These are phyloP conservation scores for Adrianichthys oophorus DNA, from an alignment of 2,797 vertebrate genomes.

Conservation along the genomic window DNA sequence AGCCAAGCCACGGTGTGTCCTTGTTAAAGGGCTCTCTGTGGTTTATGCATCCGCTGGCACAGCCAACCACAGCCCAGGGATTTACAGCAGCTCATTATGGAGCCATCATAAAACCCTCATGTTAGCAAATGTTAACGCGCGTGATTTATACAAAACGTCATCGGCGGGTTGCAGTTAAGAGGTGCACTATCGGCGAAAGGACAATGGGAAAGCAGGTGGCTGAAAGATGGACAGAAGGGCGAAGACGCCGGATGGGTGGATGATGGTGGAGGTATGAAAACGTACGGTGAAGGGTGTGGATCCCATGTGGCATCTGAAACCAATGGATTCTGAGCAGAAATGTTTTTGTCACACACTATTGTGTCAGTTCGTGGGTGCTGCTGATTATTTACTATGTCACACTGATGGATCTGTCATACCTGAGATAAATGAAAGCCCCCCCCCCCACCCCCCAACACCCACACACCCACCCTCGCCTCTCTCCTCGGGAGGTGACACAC, in stretches of 20 bases:
- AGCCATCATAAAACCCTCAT: conserved; percentile 60
- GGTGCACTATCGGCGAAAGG: conserved; percentile 48
- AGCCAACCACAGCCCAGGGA: conserved; percentile 51
- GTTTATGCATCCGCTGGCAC: conserved; percentile 51
- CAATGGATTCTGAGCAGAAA: conserved; percentile 58
- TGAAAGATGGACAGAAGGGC: conserved; percentile 15
- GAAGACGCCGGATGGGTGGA: conserved; percentile 33
- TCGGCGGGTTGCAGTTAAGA: conserved; percentile 61
- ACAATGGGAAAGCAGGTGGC: neutral
- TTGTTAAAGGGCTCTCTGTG: conserved; percentile 57
- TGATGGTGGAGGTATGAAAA: conserved; percentile 34
- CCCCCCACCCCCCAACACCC: no score
- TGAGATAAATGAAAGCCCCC: neutral
- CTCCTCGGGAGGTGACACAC: conserved; percentile 69
- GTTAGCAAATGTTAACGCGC: conserved; percentile 70
- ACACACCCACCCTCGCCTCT: conserved; percentile 33
- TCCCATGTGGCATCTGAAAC: conserved; percentile 43
- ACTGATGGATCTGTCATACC: conserved; percentile 35
- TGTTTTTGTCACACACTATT: conserved; percentile 44
- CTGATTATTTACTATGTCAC: conserved; percentile 39
- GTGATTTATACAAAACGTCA: conserved; percentile 70
- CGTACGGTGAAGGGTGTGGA: conserved; percentile 41
- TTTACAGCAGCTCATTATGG: conserved; percentile 65
- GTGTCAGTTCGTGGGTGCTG: conserved; percentile 34
- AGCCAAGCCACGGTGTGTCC: conserved; percentile 30